Percentiles rank a stretch among this genome's conserved stretches.
Evolutionary conservation across 2,888 invertebrate species (phyloP).

Genomic region (Coecobrya sp.): DNA sequence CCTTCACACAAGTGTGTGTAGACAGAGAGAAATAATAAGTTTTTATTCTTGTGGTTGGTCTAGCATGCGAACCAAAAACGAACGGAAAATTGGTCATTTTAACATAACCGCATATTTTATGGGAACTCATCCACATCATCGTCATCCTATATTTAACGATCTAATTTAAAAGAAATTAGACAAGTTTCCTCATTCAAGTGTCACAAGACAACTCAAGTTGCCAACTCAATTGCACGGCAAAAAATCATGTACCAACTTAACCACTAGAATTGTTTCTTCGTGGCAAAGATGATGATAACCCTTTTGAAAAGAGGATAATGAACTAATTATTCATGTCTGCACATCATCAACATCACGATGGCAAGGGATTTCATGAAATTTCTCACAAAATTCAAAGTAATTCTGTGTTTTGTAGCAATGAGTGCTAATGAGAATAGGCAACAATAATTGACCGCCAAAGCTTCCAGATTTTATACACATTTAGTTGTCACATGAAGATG

Average conservation of each 20-base stretch:
- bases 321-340: conserved; percentile 74
- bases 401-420: background rate
- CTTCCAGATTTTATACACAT: too few relatives aligned
- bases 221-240: background rate
- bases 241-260: background rate
- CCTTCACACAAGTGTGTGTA: background rate
- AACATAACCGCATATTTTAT: conserved; percentile 57
- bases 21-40: background rate
- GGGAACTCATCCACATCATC: conserved; percentile 16
- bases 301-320: conserved; percentile 55
- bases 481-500: too few relatives aligned
- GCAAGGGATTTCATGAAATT: background rate
- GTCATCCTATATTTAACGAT: conserved; percentile 53
- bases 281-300: background rate
- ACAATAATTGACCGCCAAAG: too few relatives aligned
- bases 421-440: background rate
- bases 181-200: conserved; percentile 61
- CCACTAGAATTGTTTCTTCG: background rate
- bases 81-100: conserved; percentile 65
- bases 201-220: background rate
- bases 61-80: background rate
- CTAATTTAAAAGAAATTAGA: conserved; percentile 70
- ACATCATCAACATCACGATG: conserved; percentile 9
- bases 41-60: background rate
- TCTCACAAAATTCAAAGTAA: background rate